A percentile compares a stretch with the other conserved stretches of the same genome.
Evolutionary conservation across 1,140 invertebrate species (phyloP).

Genomic region (Panagrolaimus sp.): DNA sequence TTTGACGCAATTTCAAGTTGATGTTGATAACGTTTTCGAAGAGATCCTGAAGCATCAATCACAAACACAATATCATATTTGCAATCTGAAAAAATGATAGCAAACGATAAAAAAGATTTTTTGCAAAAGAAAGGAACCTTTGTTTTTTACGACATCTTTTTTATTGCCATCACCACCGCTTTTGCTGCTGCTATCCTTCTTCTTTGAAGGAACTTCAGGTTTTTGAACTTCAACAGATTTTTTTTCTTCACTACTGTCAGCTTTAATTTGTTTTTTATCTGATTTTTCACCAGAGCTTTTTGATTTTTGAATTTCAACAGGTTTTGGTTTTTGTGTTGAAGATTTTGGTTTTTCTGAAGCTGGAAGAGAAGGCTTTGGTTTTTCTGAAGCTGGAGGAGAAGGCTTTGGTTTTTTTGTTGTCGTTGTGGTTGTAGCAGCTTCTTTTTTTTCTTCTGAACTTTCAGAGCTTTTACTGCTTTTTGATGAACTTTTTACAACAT

Average conservation of each 20-base stretch:
- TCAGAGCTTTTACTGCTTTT: too few species aligned
- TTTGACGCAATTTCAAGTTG: constrained; percentile 1
- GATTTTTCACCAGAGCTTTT: background rate
- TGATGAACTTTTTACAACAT: too few species aligned
- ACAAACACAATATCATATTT: constrained; percentile 11
- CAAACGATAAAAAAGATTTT: background rate
- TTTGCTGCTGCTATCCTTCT: background rate
- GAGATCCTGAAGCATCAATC: constrained; percentile 11
- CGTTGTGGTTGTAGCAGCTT: background rate
- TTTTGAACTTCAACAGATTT: constrained; percentile 12
- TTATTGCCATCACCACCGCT: background rate
- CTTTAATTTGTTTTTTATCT: constrained; percentile 1
- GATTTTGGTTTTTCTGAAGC: background rate
- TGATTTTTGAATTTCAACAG: too few species aligned
- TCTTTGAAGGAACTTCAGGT: background rate
- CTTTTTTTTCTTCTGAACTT: background rate
- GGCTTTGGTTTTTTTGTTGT: background rate
- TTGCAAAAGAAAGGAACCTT: too few species aligned
- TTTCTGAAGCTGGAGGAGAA: background rate
- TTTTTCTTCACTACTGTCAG: background rate
- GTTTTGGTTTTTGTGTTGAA: too few species aligned
- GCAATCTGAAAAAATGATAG: constrained; percentile 1
- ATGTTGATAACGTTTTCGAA: background rate
- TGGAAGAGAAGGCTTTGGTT: background rate
- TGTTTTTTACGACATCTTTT: too few species aligned